A percentile compares a stretch with the other conserved stretches of the same genome.
phyloP scores from a whole-genome alignment of 2,888 invertebrate species.

The Apocheima hispidaria region DNA sequence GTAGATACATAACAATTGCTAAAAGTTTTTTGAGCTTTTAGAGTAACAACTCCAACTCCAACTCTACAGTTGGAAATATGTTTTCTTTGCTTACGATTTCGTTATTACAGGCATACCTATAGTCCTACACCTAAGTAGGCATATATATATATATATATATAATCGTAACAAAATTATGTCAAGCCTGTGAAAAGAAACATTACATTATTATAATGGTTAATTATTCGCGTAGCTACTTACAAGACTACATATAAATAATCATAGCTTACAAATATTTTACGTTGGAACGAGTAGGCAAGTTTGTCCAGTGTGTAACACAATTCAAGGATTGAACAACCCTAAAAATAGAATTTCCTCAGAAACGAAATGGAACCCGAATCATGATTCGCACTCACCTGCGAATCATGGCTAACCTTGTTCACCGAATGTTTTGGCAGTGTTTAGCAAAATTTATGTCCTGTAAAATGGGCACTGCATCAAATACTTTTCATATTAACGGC shows the following conservation, averaged over 20 bases:
- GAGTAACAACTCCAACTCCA: too few relatives aligned
- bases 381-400: conserved; percentile 30
- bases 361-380: conserved; percentile 22
- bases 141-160: neutral
- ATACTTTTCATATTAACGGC: conserved; percentile 32
- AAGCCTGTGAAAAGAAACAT: neutral
- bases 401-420: conserved; percentile 38
- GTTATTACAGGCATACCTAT: neutral
- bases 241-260: neutral
- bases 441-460: conserved; percentile 36
- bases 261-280: neutral
- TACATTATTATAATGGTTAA: neutral
- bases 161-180: too few relatives aligned
- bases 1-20: neutral
- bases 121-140: too few relatives aligned
- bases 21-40: neutral
- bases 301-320: neutral
- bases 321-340: conserved; percentile 5
- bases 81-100: neutral
- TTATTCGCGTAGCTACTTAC: neutral
- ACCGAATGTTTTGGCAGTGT: conserved; percentile 33
- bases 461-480: conserved; percentile 39
- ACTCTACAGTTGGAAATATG: too few relatives aligned
- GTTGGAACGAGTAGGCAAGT: neutral
- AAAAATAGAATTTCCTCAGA: conserved; percentile 17